These are phyloP conservation scores for Halyomorpha halys DNA, from an alignment of 1,140 invertebrate genomes.

Conservation along the genomic window DNA sequence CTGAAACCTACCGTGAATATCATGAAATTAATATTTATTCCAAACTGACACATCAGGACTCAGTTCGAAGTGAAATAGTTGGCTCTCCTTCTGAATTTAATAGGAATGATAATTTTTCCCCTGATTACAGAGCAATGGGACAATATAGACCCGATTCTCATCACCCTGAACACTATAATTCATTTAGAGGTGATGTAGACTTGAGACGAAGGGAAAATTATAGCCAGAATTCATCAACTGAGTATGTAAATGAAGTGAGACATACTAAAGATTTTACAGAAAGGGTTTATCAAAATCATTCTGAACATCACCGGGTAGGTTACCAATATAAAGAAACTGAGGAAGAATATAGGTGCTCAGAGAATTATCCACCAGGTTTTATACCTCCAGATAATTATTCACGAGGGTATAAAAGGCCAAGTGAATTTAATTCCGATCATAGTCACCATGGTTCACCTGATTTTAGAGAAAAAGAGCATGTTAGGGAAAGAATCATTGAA, in stretches of 20 bases:
- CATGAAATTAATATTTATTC: not conserved
- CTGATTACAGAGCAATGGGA: not conserved
- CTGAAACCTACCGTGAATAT: slow-evolving; percentile 10
- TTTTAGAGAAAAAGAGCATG: not conserved
- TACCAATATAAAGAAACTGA: not conserved
- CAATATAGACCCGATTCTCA: not conserved
- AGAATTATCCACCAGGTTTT: no score
- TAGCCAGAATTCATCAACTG: not conserved
- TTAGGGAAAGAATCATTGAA: not conserved
- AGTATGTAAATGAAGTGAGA: not conserved
- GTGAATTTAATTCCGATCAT: not conserved
- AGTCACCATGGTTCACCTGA: not conserved
- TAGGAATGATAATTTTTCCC: not conserved
- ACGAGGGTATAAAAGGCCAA: not conserved
- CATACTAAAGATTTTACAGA: not conserved
- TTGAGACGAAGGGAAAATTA: slow-evolving; percentile 3
- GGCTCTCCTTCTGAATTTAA: not conserved
- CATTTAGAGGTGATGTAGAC: not conserved
- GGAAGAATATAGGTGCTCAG: not conserved
- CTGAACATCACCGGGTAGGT: not conserved
- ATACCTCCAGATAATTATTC: not conserved
- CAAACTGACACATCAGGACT: not conserved
- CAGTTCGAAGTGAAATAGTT: not conserved
- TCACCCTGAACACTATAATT: not conserved
- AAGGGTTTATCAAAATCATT: not conserved